Evolutionary conservation across 2,113 vertebrate genomes (phyloP), one percentile per base, ranked within the genome.

Genomic region (Muntiacus muntjak): DNA sequence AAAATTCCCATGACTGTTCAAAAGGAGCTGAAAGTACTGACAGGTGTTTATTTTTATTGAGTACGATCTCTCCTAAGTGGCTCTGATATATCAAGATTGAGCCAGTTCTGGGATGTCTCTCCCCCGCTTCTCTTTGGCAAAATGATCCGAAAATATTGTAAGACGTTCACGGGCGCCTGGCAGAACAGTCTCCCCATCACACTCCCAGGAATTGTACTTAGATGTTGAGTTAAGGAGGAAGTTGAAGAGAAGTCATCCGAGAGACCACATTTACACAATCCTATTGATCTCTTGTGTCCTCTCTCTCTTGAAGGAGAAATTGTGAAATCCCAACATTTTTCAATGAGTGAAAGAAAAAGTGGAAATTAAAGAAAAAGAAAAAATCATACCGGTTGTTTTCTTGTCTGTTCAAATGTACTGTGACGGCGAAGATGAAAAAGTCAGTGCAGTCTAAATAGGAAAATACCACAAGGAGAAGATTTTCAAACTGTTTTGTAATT

Each of bases 251-350:
- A 60, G 21, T 90, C 62, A 9, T 16, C 30, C 47, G 45, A 13
- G 60, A 96, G 76, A 83, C 85, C 78, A 89, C 88, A 97, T 60
- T 97, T 87, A 95, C 90, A 52, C 90, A 95, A 81, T 84, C 71
- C 30, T 74, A 71, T 87, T 13, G 43, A 89, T 97, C 90, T 94
- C 92, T 47, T 62, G 43, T 92, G 21, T 91, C 40, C 43, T 90
- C 54, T 94, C 50, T 89, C 97, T 98, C 87, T 67, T 94, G 57
- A 67, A 81, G 82, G 78, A 94, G 55, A 96, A 74, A 94, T 97
- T 97, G 78, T 95, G 97, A 96, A 98, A 96, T 89, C 33, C 25
- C 71, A 93, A 26, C 81, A 54, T 95, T 97, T 54, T 92, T 54
- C 71, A 91, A 9, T 67, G 76, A 54, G 81, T 93, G 79, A 95